Evolutionary conservation across 1,140 invertebrate genomes (phyloP).

Genomic region (Papilio dardanus): DNA sequence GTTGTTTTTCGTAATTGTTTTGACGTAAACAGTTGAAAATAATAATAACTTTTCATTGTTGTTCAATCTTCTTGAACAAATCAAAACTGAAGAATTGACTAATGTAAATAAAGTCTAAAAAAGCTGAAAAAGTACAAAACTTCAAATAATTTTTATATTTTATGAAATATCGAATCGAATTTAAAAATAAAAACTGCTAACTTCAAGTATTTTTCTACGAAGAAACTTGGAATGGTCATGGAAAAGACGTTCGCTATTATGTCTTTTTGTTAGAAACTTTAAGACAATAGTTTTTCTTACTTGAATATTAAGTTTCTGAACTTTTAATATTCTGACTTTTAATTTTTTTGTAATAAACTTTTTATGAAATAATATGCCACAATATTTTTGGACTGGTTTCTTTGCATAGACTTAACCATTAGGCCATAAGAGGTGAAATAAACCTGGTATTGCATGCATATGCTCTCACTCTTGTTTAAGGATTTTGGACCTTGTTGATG

Average conservation of each 20-base stretch:
- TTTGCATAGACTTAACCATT: too few relatives aligned
- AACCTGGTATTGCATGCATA: too few relatives aligned
- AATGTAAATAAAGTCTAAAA: too few relatives aligned
- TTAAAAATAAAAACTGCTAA: background rate
- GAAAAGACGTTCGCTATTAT: background rate
- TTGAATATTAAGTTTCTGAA: background rate
- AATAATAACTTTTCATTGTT: background rate
- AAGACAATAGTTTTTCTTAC: constrained; percentile 2
- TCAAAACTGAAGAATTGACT: too few relatives aligned
- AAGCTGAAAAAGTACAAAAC: too few relatives aligned
- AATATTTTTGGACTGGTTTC: too few relatives aligned
- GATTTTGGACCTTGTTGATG: too few relatives aligned
- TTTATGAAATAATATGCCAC: too few relatives aligned
- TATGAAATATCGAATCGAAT: background rate
- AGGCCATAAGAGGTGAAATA: too few relatives aligned
- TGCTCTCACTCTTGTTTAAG: too few relatives aligned
- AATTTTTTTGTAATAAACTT: background rate
- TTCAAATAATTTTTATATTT: too few relatives aligned
- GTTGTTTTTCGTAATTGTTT: background rate
- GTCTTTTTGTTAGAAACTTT: background rate
- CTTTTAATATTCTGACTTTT: background rate
- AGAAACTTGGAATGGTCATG: background rate
- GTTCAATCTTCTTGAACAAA: too few relatives aligned
- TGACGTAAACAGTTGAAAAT: background rate
- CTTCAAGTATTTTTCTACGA: background rate